Conservation (phyloP, 2,113 vertebrate genomes). For the Silurus glanis region DNA sequence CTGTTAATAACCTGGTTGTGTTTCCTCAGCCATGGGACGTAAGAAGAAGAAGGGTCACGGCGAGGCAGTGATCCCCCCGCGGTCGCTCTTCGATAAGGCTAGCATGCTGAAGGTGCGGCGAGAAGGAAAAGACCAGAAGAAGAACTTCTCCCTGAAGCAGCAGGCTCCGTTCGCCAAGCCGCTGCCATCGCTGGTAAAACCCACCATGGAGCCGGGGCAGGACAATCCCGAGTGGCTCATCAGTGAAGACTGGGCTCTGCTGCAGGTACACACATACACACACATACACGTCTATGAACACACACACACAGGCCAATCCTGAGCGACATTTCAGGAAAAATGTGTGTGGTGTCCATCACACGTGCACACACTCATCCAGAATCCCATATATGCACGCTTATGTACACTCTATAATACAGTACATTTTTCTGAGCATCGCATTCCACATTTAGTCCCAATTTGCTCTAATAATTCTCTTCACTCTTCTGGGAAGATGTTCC, state of each 20-base stretch:
- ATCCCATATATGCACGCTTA: no score
- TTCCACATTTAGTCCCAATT: no score
- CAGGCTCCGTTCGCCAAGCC: constrained; percentile 89
- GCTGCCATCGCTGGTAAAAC: constrained; percentile 85
- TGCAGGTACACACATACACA: constrained; percentile 75
- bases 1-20: neutral
- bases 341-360: no score
- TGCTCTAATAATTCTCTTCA: no score
- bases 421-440: no score
- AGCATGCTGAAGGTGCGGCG: constrained; percentile 87
- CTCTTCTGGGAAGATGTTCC: no score
- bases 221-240: constrained; percentile 94
- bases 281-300: neutral
- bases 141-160: constrained; percentile 88
- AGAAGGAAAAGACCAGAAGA: constrained; percentile 90
- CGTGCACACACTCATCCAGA: neutral
- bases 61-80: constrained; percentile 86
- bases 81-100: constrained; percentile 88
- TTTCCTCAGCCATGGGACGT: constrained; percentile 75
- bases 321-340: no score
- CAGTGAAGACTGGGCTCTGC: constrained; percentile 91
- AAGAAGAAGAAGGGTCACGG: constrained; percentile 92
- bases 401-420: no score
- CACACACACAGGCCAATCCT: neutral
- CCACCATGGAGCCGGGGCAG: constrained; percentile 81